Conservation (phyloP, 2,113 vertebrate genomes). For the Anoplopoma fimbria region DNA sequence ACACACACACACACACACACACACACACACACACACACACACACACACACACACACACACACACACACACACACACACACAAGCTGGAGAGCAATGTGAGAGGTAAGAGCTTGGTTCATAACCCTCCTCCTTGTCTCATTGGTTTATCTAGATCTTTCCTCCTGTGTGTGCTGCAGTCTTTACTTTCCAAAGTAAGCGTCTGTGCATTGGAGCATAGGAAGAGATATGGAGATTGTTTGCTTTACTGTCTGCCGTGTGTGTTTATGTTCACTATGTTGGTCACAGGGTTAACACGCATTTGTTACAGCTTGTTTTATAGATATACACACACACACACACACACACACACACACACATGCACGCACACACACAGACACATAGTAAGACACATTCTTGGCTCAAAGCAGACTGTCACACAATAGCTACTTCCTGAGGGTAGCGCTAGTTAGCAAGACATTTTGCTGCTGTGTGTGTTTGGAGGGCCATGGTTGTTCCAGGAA, state of each 20-base stretch:
- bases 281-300: constrained; percentile 69
- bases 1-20: constrained; percentile 62
- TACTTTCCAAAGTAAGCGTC: constrained; percentile 71
- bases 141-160: constrained; percentile 75
- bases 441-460: constrained; percentile 71
- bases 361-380: constrained; percentile 40
- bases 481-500: constrained; percentile 78
- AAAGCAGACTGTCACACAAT: constrained; percentile 72
- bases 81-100: constrained; percentile 82
- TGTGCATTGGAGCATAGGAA: constrained; percentile 47
- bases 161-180: constrained; percentile 67
- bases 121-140: constrained; percentile 64
- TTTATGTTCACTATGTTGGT: constrained; percentile 44
- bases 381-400: constrained; percentile 69
- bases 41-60: constrained; percentile 43
- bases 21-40: constrained; percentile 62
- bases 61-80: constrained; percentile 62
- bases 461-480: constrained; percentile 62
- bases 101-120: constrained; percentile 81
- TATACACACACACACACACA: constrained; percentile 34
- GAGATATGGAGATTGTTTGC: constrained; percentile 58
- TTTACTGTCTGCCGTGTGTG: constrained; percentile 45
- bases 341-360: constrained; percentile 29
- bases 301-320: constrained; percentile 69
- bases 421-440: constrained; percentile 76